Percentiles rank a stretch among this genome's conserved stretches.
phyloP scores from a whole-genome alignment of 2,113 vertebrate species.

The Sapayoa aenigma region DNA sequence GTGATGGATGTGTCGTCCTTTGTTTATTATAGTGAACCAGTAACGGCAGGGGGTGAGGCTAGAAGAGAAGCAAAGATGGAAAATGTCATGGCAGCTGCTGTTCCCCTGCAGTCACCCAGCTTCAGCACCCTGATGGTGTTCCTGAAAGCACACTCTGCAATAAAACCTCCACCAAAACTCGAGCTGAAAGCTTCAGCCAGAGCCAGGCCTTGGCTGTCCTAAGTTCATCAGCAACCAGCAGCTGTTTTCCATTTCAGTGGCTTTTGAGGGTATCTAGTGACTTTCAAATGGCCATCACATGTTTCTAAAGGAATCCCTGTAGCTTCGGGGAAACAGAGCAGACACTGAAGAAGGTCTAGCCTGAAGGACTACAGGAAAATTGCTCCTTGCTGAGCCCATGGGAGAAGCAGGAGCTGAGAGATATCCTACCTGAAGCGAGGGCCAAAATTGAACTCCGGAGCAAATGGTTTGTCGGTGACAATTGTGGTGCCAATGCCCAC shows the following conservation, averaged over 20 bases:
- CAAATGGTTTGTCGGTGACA: constrained; percentile 77
- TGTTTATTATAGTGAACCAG: constrained; percentile 81
- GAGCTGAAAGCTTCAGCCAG: neutral
- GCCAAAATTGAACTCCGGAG: constrained; percentile 78
- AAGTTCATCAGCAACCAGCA: neutral
- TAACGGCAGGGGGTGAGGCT: constrained; percentile 75
- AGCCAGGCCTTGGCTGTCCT: neutral
- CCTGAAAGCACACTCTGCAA: neutral
- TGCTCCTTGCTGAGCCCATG: neutral
- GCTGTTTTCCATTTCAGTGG: neutral
- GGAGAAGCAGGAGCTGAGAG: neutral
- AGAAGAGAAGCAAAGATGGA: neutral
- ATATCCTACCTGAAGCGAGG: constrained; percentile 81
- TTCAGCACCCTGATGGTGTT: rapidly evolving
- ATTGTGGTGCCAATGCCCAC: constrained; percentile 84
- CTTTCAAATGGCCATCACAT: neutral
- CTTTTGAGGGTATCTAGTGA: neutral
- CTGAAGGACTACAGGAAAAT: neutral
- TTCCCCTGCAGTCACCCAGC: neutral
- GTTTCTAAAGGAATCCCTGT: neutral
- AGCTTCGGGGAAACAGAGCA: neutral
- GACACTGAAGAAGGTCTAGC: neutral
- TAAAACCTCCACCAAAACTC: neutral
- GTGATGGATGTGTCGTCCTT: constrained; percentile 75
- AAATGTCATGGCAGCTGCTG: neutral